Evolutionary conservation across 2,797 vertebrate species (phyloP).

Genomic region (Esox masquinongy): DNA sequence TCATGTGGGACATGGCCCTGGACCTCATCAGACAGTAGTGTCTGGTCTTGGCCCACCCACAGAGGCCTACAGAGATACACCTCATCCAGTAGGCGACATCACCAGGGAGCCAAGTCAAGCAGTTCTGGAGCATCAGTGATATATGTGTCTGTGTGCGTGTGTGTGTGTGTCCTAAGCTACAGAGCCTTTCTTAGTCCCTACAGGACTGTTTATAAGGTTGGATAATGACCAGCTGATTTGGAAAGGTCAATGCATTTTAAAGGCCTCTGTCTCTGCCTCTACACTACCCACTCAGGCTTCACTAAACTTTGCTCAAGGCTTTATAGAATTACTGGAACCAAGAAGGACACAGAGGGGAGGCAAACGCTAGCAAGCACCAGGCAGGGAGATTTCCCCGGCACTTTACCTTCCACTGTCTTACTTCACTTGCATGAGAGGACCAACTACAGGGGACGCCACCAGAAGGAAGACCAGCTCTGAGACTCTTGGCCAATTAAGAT

Average conservation of each 20-base stretch:
- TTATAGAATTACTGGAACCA: not conserved
- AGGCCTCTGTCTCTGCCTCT: slow-evolving; percentile 9
- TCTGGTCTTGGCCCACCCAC: not conserved
- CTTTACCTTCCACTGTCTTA: slow-evolving; percentile 18
- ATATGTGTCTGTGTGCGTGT: not conserved
- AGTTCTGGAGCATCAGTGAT: slow-evolving; percentile 10
- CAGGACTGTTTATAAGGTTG: slow-evolving; percentile 24
- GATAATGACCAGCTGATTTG: slow-evolving; percentile 41
- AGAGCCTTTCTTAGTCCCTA: not conserved
- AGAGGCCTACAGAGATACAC: not conserved
- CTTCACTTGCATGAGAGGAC: slow-evolving; percentile 48
- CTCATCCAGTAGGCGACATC: slow-evolving; percentile 5
- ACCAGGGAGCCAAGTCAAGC: slow-evolving; percentile 29
- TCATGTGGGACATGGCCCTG: not conserved
- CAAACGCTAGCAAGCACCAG: not conserved
- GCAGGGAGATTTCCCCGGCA: not conserved
- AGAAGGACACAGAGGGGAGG: slow-evolving; percentile 1
- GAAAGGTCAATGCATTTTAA: slow-evolving; percentile 51
- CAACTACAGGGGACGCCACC: slow-evolving; percentile 10
- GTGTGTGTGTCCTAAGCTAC: not conserved
- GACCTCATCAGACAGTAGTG: not conserved
- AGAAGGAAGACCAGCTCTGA: slow-evolving; percentile 1
- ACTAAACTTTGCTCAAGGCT: slow-evolving; percentile 13
- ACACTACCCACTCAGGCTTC: not conserved
- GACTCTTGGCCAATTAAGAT: slow-evolving; percentile 32